Evolutionary conservation across 2,797 vertebrate genomes (phyloP).

Genomic region (Poecilia wingei): DNA sequence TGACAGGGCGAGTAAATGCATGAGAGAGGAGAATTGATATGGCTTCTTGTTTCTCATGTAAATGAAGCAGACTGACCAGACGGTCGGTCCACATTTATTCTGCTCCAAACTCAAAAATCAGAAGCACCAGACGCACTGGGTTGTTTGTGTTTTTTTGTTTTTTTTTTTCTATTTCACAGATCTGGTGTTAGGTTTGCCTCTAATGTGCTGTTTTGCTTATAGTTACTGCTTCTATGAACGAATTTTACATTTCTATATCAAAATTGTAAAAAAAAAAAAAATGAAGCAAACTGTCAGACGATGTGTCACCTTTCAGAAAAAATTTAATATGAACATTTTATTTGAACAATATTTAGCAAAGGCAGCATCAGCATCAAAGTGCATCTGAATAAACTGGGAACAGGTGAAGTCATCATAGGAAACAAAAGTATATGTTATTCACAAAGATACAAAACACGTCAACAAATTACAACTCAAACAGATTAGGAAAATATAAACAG

Average conservation of each 20-base stretch:
- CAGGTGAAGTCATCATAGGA: constrained; percentile 2
- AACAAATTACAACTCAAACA: neutral
- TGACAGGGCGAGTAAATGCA: constrained; percentile 65
- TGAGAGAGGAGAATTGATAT: constrained; percentile 64
- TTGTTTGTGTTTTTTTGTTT: constrained; percentile 9
- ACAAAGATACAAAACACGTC: constrained; percentile 14
- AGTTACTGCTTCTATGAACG: constrained; percentile 13
- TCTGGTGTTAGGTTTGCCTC: constrained; percentile 26
- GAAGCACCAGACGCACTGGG: constrained; percentile 44
- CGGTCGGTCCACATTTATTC: constrained; percentile 57
- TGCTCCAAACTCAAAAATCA: constrained; percentile 30
- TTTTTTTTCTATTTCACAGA: neutral
- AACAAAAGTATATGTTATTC: neutral
- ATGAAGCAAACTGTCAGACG: constrained; percentile 14
- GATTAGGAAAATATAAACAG: neutral
- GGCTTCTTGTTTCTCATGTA: constrained; percentile 71
- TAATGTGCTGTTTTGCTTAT: constrained; percentile 20
- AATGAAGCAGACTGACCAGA: constrained; percentile 77
- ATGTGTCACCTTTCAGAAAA: constrained; percentile 23
- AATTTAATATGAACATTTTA: constrained; percentile 50
- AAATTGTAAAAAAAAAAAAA: constrained; percentile 30
- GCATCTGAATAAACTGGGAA: neutral
- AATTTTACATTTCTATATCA: constrained; percentile 31
- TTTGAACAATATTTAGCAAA: constrained; percentile 28
- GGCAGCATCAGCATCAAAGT: constrained; percentile 13